A percentile compares a stretch with the other conserved stretches of the same genome.
These are phyloP conservation scores for Synanthedon tipuliformis DNA, from an alignment of 2,888 invertebrate genomes.

Conservation along the genomic window DNA sequence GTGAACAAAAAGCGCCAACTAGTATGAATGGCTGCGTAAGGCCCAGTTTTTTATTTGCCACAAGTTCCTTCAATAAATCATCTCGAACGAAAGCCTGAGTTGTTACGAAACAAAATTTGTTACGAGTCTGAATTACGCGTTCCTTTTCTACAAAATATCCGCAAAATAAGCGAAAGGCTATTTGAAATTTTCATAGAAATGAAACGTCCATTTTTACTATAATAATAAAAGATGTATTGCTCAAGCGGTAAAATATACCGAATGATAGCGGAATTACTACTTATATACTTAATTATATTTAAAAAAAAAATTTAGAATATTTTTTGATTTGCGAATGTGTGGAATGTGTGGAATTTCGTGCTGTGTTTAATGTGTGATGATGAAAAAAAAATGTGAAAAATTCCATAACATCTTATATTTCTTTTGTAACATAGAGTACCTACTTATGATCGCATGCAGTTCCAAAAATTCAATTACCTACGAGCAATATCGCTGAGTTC, in stretches of 20 bases:
- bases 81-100: neutral
- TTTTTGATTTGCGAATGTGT: no score
- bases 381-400: no score
- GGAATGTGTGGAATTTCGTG: no score
- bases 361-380: no score
- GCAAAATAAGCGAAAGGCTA: neutral
- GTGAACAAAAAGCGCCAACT: neutral
- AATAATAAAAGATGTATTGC: neutral
- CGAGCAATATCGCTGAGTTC: neutral
- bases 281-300: no score
- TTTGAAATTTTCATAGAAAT: neutral
- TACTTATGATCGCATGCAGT: neutral
- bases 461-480: neutral
- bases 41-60: neutral
- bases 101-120: slow-evolving; percentile 2
- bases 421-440: no score
- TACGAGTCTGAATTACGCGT: neutral
- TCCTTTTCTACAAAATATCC: neutral
- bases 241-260: neutral
- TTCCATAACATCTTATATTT: no score
- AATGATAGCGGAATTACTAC: no score
- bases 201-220: neutral
- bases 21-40: neutral
- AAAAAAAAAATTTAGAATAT: no score
- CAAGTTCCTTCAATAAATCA: slow-evolving; percentile 1